A percentile compares a stretch with the other conserved stretches of the same genome.
Conservation (phyloP, 2,888 invertebrate species). For the Choristoneura rosaceana region DNA sequence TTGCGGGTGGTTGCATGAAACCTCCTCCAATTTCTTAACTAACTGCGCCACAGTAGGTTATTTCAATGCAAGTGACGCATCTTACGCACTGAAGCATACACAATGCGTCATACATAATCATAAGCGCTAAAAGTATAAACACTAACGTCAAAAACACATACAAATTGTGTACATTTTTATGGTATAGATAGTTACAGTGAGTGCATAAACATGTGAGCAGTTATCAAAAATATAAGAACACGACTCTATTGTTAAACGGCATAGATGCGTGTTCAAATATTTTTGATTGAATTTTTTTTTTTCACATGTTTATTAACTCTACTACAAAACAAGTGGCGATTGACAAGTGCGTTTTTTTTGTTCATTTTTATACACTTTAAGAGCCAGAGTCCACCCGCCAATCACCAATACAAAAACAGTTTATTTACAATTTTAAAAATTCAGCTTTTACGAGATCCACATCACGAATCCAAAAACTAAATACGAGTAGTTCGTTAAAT, state of each 20-base stretch:
- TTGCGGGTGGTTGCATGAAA: background rate
- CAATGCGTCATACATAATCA: background rate
- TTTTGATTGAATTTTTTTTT: too few species aligned
- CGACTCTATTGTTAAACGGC: too few species aligned
- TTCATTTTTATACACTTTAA: background rate
- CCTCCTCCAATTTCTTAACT: background rate
- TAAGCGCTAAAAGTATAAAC: background rate
- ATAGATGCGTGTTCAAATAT: too few species aligned
- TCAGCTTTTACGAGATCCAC: background rate
- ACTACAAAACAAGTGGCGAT: too few species aligned
- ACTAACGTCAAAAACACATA: background rate
- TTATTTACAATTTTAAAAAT: conserved; percentile 1
- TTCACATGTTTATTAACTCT: too few species aligned
- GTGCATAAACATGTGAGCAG: too few species aligned
- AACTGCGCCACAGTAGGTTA: background rate
- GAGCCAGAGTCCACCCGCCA: background rate
- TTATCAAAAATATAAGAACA: too few species aligned
- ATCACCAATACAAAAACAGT: background rate
- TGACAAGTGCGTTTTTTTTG: background rate
- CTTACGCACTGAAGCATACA: background rate
- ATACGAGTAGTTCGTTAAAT: background rate
- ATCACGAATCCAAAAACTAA: background rate
- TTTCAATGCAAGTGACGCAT: background rate
- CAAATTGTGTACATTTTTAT: background rate
- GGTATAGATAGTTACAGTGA: too few species aligned